Percentiles rank a stretch among this genome's conserved stretches.
phyloP scores from a whole-genome alignment of 2,888 invertebrate species.

The Zele albiditarsus region DNA sequence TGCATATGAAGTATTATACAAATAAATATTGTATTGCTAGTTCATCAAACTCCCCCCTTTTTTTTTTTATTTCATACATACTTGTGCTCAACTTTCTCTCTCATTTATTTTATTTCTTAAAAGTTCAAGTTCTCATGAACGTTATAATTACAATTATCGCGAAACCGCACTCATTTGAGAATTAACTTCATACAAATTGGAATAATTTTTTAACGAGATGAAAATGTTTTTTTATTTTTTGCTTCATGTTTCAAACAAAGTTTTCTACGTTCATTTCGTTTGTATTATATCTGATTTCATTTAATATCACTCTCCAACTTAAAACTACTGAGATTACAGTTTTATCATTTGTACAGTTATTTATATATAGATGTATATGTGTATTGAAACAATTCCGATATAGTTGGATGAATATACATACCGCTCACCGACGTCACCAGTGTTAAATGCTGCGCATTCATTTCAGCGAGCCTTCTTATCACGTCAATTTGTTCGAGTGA shows the following conservation, averaged over 20 bases:
- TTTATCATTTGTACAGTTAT: too few species aligned
- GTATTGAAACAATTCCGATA: background rate
- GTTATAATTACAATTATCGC: background rate
- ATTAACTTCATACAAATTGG: background rate
- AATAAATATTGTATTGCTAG: background rate
- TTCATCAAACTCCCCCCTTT: too few species aligned
- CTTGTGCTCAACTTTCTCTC: background rate
- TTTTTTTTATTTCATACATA: background rate
- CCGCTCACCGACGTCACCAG: constrained; percentile 79
- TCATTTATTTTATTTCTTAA: background rate
- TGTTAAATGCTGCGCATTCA: constrained; percentile 83
- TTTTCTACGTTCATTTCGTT: background rate
- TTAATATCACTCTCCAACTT: background rate
- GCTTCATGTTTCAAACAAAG: background rate
- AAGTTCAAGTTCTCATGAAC: background rate
- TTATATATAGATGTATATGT: background rate
- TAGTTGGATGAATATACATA: constrained; percentile 55
- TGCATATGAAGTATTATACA: background rate
- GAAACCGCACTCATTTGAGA: background rate
- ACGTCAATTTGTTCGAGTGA: constrained; percentile 91
- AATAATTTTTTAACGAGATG: constrained; percentile 5
- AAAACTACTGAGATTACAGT: background rate
- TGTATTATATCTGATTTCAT: background rate
- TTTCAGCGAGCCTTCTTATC: constrained; percentile 82
- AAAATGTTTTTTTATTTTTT: background rate